phyloP scores from a whole-genome alignment of 2,888 invertebrate genomes.

The Bugulina stolonifera region DNA sequence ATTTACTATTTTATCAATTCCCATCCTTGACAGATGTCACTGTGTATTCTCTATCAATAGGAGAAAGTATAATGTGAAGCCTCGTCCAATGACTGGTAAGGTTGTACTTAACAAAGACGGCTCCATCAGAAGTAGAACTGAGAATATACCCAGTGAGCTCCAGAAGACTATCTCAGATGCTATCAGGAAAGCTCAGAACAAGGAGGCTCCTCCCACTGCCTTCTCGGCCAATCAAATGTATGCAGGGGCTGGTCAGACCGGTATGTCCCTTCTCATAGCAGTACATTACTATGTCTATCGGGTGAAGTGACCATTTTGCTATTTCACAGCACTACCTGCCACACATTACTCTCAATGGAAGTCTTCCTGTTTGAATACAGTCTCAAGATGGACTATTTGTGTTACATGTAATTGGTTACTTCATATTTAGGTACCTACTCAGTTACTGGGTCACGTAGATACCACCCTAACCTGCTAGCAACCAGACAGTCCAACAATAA shows the following conservation, averaged over 20 bases:
- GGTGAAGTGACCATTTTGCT: too few relatives aligned
- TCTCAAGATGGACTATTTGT: too few relatives aligned
- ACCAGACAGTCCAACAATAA: not conserved
- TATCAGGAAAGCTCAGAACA: slow-evolving; percentile 11
- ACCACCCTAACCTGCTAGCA: not conserved
- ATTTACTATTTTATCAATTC: too few relatives aligned
- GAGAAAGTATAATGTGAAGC: slow-evolving; percentile 1
- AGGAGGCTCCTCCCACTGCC: slow-evolving; percentile 7
- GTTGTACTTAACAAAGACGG: slow-evolving; percentile 4
- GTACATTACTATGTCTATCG: too few relatives aligned
- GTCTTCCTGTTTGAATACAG: too few relatives aligned
- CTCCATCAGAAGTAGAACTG: not conserved
- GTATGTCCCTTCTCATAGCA: not conserved
- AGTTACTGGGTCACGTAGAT: not conserved
- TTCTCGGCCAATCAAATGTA: not conserved
- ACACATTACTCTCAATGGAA: too few relatives aligned
- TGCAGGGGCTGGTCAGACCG: not conserved
- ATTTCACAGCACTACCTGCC: too few relatives aligned
- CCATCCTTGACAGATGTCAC: too few relatives aligned
- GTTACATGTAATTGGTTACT: too few relatives aligned
- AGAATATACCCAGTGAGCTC: slow-evolving; percentile 16
- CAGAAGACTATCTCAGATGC: slow-evolving; percentile 22
- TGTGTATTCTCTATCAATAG: too few relatives aligned
- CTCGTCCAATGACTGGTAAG: slow-evolving; percentile 14
- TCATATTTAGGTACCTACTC: not conserved